Evolutionary conservation across 2,888 invertebrate genomes (phyloP).

Genomic region (Drosophila antonietae): DNA sequence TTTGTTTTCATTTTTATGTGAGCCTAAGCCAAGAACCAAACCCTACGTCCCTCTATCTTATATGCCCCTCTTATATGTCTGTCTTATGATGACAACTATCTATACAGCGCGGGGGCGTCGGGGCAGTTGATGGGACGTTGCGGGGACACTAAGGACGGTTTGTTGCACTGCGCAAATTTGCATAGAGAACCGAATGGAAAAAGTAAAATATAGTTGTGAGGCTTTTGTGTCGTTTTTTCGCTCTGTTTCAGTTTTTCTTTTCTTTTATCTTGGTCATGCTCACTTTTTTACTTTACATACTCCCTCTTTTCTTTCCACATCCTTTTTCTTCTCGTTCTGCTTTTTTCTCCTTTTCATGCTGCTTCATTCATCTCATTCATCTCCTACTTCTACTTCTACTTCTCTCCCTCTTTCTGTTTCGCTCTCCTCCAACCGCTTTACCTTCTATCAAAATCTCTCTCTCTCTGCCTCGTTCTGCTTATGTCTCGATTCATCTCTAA

Average conservation of each 20-base stretch:
- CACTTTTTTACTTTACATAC: neutral
- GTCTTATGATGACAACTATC: slow-evolving; percentile 62
- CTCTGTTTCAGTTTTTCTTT: neutral
- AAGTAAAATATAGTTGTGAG: slow-evolving; percentile 37
- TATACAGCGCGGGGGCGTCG: slow-evolving; percentile 9
- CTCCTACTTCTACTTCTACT: neutral
- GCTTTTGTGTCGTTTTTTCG: slow-evolving; percentile 26
- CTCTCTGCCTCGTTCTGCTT: neutral
- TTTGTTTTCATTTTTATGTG: slow-evolving; percentile 7
- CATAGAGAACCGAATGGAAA: slow-evolving; percentile 31
- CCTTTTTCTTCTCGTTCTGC: neutral
- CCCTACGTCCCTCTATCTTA: neutral
- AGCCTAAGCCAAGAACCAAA: neutral
- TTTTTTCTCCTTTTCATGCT: neutral
- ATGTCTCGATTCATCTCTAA: too few relatives aligned
- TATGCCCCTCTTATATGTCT: slow-evolving; percentile 22
- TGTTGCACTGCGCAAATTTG: slow-evolving; percentile 64
- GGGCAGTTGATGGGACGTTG: neutral
- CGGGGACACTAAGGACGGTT: slow-evolving; percentile 1
- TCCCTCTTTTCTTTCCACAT: too few relatives aligned
- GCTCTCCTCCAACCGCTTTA: neutral
- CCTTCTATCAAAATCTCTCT: neutral
- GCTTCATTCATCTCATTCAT: neutral
- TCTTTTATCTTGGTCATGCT: too few relatives aligned
- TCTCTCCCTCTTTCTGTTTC: neutral